These are phyloP conservation scores for Camelus bactrianus DNA, from an alignment of 2,113 vertebrate genomes.

Conservation along the genomic window DNA sequence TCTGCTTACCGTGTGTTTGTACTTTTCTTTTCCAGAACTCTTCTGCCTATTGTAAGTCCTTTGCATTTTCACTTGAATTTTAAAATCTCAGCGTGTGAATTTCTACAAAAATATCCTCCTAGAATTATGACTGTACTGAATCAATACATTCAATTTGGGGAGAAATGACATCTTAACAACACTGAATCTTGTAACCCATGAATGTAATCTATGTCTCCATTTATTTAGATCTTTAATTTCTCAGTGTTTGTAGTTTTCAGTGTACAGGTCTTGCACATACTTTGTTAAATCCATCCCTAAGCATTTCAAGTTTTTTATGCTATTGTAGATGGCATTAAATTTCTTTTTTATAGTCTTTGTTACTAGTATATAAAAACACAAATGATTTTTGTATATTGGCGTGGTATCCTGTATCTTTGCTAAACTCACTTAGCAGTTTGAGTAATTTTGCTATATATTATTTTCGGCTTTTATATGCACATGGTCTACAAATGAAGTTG, in stretches of 20 bases:
- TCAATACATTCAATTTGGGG: background rate
- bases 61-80: conserved; percentile 37
- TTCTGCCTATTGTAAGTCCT: background rate
- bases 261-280: background rate
- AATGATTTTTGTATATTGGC: background rate
- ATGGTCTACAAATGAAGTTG: background rate
- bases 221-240: background rate
- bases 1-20: background rate
- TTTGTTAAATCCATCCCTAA: background rate
- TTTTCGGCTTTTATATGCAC: background rate
- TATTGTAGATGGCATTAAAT: background rate
- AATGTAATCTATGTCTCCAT: background rate
- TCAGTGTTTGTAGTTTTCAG: background rate
- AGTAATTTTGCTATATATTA: background rate
- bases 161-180: background rate
- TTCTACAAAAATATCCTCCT: background rate
- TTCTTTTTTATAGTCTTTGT: background rate
- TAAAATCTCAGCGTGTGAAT: conserved; percentile 14
- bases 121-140: background rate
- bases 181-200: background rate
- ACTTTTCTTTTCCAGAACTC: background rate
- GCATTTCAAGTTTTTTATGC: background rate
- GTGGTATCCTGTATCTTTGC: background rate
- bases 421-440: conserved; percentile 25
- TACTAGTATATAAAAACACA: background rate